Evolutionary conservation across 2,797 vertebrate genomes (phyloP).

Genomic region (Brachyrhaphis roseni): DNA sequence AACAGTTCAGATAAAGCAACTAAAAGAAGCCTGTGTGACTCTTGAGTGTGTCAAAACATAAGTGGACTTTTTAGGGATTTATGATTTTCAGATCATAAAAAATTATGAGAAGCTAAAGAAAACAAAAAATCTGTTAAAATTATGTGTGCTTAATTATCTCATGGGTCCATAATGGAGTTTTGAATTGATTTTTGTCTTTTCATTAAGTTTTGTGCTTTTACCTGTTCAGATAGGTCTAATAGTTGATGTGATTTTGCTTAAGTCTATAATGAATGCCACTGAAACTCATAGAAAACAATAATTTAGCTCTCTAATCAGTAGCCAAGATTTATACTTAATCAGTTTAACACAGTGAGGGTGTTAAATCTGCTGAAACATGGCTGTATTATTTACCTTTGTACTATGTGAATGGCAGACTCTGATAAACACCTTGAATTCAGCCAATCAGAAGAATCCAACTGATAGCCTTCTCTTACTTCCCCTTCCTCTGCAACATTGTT

Average conservation of each 20-base stretch:
- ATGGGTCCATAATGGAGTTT: not conserved
- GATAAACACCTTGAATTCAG: not conserved
- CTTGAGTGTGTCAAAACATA: not conserved
- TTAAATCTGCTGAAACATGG: not conserved
- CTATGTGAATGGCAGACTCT: not conserved
- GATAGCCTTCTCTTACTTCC: constrained; percentile 23
- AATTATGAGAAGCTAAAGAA: not conserved
- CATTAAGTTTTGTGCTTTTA: not conserved
- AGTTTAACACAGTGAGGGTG: not conserved
- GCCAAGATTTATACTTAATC: not conserved
- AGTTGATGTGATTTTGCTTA: not conserved
- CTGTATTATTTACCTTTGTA: not conserved
- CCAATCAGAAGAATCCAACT: not conserved
- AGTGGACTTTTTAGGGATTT: not conserved
- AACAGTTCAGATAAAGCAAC: not conserved
- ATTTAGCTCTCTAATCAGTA: not conserved
- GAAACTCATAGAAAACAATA: too few species aligned
- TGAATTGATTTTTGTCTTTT: not conserved
- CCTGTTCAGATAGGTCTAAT: not conserved
- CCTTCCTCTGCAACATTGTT: constrained; percentile 12
- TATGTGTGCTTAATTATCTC: not conserved
- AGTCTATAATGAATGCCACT: not conserved
- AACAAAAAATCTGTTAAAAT: not conserved
- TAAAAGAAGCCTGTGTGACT: not conserved
- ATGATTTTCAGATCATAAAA: not conserved